phyloP scores from a whole-genome alignment of 2,888 invertebrate genomes.

The Pristionchus maxplancki region DNA sequence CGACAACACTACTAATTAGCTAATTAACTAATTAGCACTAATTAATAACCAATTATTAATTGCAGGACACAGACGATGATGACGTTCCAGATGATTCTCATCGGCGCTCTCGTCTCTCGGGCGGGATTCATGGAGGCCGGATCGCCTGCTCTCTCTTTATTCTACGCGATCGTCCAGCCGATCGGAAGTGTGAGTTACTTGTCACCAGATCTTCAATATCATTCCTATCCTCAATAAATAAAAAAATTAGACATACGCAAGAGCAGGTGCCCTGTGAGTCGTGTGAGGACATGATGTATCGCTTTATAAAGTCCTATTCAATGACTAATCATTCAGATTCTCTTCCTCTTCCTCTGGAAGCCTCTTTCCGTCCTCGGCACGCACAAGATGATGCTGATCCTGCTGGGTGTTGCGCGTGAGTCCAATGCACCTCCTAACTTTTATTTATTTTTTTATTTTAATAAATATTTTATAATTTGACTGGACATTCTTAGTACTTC shows the following conservation, averaged over 20 bases:
- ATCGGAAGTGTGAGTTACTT: constrained; percentile 66
- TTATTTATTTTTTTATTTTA: not conserved
- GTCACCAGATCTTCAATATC: too few relatives aligned
- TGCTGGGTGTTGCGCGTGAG: constrained; percentile 57
- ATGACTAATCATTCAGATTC: constrained; percentile 63
- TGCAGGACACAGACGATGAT: constrained; percentile 63
- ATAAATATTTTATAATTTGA: too few relatives aligned
- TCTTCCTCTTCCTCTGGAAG: constrained; percentile 63
- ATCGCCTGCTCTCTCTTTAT: constrained; percentile 59
- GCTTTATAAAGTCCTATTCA: too few relatives aligned
- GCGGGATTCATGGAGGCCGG: constrained; percentile 63
- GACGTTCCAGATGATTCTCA: constrained; percentile 68
- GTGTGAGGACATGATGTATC: too few relatives aligned
- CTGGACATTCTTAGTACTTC: not conserved
- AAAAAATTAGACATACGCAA: too few relatives aligned
- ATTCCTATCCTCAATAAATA: too few relatives aligned
- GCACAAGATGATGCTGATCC: constrained; percentile 60
- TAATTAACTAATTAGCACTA: too few relatives aligned
- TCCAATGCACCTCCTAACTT: not conserved
- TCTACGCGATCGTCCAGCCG: constrained; percentile 62
- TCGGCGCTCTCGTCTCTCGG: constrained; percentile 62
- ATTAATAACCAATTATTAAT: not conserved
- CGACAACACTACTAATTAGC: too few relatives aligned
- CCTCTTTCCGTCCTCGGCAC: constrained; percentile 61
- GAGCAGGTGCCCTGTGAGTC: too few relatives aligned